Evolutionary conservation across 2,888 invertebrate genomes (phyloP).

Genomic region (Poecilobothrus nobilitatus): DNA sequence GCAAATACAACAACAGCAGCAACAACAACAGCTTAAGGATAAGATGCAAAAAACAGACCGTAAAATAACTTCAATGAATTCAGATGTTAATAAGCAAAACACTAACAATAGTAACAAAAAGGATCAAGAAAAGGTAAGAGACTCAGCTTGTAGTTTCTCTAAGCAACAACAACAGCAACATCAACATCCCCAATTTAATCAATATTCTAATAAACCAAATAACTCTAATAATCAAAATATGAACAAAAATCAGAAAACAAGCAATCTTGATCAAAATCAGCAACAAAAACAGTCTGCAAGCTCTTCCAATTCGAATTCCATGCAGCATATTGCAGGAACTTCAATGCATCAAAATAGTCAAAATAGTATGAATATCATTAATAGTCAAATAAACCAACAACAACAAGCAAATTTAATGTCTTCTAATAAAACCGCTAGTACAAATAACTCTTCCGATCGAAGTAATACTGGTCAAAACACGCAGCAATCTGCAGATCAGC

Average conservation of each 20-base stretch:
- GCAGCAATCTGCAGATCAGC: slow-evolving; percentile 8
- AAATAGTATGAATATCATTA: slow-evolving; percentile 24
- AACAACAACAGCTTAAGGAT: slow-evolving; percentile 20
- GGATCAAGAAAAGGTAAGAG: slow-evolving; percentile 26
- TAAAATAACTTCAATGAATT: slow-evolving; percentile 12
- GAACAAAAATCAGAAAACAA: slow-evolving; percentile 21
- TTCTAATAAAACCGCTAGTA: slow-evolving; percentile 17
- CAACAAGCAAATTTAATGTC: slow-evolving; percentile 13
- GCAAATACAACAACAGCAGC: slow-evolving; percentile 20
- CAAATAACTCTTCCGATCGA: neutral
- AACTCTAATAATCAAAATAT: slow-evolving; percentile 21
- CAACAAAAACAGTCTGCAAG: slow-evolving; percentile 23
- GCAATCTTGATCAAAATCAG: slow-evolving; percentile 21
- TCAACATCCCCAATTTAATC: slow-evolving; percentile 22
- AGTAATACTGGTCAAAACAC: neutral
- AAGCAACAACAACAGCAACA: slow-evolving; percentile 24
- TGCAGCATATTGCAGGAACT: slow-evolving; percentile 23
- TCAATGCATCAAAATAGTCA: slow-evolving; percentile 19
- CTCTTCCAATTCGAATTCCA: slow-evolving; percentile 21
- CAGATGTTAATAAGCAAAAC: neutral
- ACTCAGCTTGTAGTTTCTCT: slow-evolving; percentile 20
- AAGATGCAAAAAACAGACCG: slow-evolving; percentile 21
- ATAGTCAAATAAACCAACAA: slow-evolving; percentile 20
- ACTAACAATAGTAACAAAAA: slow-evolving; percentile 32
- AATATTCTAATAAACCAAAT: slow-evolving; percentile 23